A percentile compares a stretch with the other conserved stretches of the same genome.
These are phyloP conservation scores for Platysternon megacephalum DNA, from an alignment of 2,113 vertebrate genomes.

Conservation along the genomic window DNA sequence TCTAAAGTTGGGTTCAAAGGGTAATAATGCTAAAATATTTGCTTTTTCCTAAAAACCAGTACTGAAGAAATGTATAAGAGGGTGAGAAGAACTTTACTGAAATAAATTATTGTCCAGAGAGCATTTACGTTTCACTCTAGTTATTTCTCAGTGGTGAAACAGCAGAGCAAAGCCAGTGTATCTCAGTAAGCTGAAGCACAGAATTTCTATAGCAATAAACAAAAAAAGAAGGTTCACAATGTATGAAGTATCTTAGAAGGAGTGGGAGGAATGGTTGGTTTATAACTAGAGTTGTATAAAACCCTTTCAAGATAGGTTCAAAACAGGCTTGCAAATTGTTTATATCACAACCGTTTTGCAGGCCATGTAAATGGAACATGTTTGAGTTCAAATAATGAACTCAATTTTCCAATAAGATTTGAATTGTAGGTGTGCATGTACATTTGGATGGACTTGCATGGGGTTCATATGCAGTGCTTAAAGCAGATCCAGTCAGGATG, in stretches of 20 bases:
- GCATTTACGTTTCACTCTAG: constrained; percentile 2
- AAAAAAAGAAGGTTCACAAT: not conserved
- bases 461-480: not conserved
- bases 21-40: constrained; percentile 25
- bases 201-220: not conserved
- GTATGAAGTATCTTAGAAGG: not conserved
- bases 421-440: not conserved
- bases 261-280: not conserved
- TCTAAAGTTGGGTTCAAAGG: not conserved
- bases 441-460: not conserved
- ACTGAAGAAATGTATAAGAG: not conserved
- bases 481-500: not conserved
- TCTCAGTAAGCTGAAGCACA: not conserved
- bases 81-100: not conserved
- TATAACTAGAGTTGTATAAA: not conserved
- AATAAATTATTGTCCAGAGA: not conserved
- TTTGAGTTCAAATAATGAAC: not conserved
- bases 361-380: not conserved
- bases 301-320: not conserved
- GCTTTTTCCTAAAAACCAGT: constrained; percentile 19
- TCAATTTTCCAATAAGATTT: not conserved
- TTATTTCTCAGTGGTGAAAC: not conserved
- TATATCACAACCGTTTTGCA: not conserved
- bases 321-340: not conserved
- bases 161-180: not conserved